Base-by-base conservation (phyloP, 2,888 invertebrate genomes). In the Phlogophora meticulosa region DNA sequence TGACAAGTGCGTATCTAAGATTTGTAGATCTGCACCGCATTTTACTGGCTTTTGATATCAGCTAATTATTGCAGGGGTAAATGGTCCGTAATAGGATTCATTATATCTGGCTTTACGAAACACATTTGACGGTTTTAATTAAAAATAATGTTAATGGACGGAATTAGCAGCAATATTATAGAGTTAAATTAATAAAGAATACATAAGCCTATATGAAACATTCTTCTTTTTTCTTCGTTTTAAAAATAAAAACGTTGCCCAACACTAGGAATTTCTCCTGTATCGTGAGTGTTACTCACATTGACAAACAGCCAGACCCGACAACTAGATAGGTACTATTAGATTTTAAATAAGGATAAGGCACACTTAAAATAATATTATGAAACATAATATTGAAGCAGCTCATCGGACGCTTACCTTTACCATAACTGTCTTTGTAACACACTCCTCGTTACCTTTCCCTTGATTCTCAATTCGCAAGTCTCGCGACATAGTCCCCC, bases 1-100 rank as follows among this genome's bases (percentile, higher is more conserved):
- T 85, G 85, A 83, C 83, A 84, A 91, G 85, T 87, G 79, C 80
- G 84, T 82, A 76, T 78, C 76, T 76, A 84, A 88, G 88, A 91
- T 90, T 91, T 88, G 90, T 88, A 72, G 84, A 77, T 69, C 78
- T 71, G 73, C 71, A 75, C 74, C 71, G 73, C 79, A 69, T 74
- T 73, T 76, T 76, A 51, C 77, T 72, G 73, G 79, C 76, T 82
- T 86, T 83, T 91, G 86, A 91, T 92, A 83, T 82, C 81, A 87
- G 81, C 90, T 88, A 90, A 91, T 92, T 86, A 86, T 74, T 76
- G 56, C 60, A 55, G 48, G 65, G 69, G 76, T 74, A 83, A 91
- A 88, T 87, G 87, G 78, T 76, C 64, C 70, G 82, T 76, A 28
- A 20, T 45, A 38, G 38, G 17, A 17, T 57, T 70, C 5, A 45